Evolutionary conservation across 2,888 invertebrate species (phyloP).

Genomic region (Amblyjoppa fuscipennis): DNA sequence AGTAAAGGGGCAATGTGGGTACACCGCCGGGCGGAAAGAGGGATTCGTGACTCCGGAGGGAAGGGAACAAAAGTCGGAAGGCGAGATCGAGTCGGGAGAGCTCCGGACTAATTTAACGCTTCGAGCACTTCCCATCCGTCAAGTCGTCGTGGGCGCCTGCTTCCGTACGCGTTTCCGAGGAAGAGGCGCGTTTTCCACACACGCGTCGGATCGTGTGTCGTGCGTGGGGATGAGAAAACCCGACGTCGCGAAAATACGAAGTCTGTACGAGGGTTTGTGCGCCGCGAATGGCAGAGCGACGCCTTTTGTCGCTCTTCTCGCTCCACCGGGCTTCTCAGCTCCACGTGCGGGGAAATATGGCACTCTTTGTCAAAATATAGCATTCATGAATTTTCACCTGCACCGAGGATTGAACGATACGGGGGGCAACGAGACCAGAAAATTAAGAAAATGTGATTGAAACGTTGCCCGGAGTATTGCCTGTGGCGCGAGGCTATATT

Average conservation of each 20-base stretch:
- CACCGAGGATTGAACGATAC: not conserved
- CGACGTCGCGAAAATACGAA: slow-evolving; percentile 23
- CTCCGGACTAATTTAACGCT: slow-evolving; percentile 72
- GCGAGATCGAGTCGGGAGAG: slow-evolving; percentile 51
- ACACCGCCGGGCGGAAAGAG: slow-evolving; percentile 16
- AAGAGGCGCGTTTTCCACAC: slow-evolving; percentile 29
- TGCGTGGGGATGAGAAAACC: slow-evolving; percentile 1
- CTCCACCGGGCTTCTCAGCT: not conserved
- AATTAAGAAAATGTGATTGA: not conserved
- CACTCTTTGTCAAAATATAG: not conserved
- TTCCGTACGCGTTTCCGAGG: slow-evolving; percentile 6
- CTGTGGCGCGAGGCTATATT: not conserved
- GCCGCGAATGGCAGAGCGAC: not conserved
- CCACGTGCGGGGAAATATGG: not conserved
- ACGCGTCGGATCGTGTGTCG: slow-evolving; percentile 21
- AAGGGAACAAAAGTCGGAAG: slow-evolving; percentile 31
- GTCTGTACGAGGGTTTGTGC: not conserved
- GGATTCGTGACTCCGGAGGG: slow-evolving; percentile 29
- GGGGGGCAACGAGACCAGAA: not conserved
- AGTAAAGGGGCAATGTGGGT: slow-evolving; percentile 31
- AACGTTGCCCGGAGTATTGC: not conserved
- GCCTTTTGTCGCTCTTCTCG: not conserved
- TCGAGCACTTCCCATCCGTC: slow-evolving; percentile 69
- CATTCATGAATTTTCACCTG: not conserved
- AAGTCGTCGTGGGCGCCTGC: slow-evolving; percentile 40